These are phyloP conservation scores for Peribatodes rhomboidaria DNA, from an alignment of 2,888 invertebrate species.

Conservation along the genomic window DNA sequence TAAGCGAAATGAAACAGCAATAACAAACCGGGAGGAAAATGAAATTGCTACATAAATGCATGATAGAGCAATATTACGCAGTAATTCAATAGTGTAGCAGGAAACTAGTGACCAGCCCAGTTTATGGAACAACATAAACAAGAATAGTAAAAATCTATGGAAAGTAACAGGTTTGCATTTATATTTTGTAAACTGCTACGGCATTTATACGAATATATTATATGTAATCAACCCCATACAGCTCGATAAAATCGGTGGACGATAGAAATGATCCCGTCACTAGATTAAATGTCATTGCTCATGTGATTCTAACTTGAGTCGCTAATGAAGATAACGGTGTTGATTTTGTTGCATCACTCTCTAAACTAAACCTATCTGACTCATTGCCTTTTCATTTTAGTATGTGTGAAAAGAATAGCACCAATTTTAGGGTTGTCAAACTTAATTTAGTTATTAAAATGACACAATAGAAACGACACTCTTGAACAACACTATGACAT, in stretches of 20 bases:
- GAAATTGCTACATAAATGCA: background rate
- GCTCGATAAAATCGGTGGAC: constrained; percentile 7
- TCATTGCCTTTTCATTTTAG: too few relatives aligned
- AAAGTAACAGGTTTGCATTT: background rate
- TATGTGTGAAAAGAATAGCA: too few relatives aligned
- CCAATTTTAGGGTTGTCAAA: too few relatives aligned
- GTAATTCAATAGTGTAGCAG: constrained; percentile 10
- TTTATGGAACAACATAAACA: background rate
- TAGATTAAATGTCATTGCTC: constrained; percentile 13
- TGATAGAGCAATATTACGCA: background rate
- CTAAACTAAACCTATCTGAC: too few relatives aligned
- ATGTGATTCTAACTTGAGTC: constrained; percentile 8
- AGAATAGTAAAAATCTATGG: background rate
- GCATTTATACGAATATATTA: background rate
- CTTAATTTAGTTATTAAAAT: too few relatives aligned
- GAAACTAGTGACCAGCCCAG: background rate
- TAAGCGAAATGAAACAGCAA: background rate
- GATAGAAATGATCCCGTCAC: constrained; percentile 10
- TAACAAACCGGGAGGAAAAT: constrained; percentile 7
- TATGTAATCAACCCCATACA: background rate
- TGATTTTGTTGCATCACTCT: too few relatives aligned
- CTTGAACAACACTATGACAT: background rate
- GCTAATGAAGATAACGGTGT: constrained; percentile 12
- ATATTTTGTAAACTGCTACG: background rate
- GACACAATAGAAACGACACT: too few relatives aligned